These are phyloP conservation scores for Tetranychus cinnabarinus DNA, from an alignment of 1,140 invertebrate genomes.

Conservation along the genomic window DNA sequence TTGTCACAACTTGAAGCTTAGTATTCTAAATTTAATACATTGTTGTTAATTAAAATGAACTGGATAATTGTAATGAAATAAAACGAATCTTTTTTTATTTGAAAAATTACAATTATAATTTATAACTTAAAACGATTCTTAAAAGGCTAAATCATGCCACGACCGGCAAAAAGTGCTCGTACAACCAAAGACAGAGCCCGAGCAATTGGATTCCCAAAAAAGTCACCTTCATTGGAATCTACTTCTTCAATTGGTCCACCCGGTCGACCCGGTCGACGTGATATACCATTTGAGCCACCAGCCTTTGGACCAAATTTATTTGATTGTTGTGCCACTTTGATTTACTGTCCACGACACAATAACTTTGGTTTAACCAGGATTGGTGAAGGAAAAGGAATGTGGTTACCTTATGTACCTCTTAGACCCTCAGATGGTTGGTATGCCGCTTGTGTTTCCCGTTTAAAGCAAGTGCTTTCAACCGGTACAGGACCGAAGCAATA, in stretches of 20 bases:
- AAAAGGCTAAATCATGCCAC: too few relatives aligned
- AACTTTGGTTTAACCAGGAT: background rate
- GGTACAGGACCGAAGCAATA: background rate
- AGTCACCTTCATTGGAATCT: background rate
- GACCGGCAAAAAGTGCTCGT: too few relatives aligned
- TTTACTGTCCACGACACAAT: conserved; percentile 7
- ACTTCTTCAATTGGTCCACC: background rate
- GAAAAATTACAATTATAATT: too few relatives aligned
- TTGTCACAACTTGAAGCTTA: too few relatives aligned
- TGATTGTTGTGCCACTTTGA: conserved; percentile 6
- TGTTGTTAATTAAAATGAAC: too few relatives aligned
- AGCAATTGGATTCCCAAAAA: background rate
- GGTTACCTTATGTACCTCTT: background rate
- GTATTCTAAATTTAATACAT: too few relatives aligned
- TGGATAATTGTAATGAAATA: too few relatives aligned
- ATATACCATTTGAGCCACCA: background rate
- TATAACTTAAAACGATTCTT: too few relatives aligned
- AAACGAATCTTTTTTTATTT: too few relatives aligned
- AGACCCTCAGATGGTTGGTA: background rate
- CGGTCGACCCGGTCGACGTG: background rate
- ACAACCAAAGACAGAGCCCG: background rate
- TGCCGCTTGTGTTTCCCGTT: background rate
- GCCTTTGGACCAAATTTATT: conserved; percentile 3
- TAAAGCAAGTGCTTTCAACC: background rate
- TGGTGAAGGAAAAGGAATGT: background rate